A percentile compares a stretch with the other conserved stretches of the same genome.
Evolutionary conservation across 2,113 vertebrate genomes (phyloP).

Genomic region (Oncorhynchus gorbuscha): DNA sequence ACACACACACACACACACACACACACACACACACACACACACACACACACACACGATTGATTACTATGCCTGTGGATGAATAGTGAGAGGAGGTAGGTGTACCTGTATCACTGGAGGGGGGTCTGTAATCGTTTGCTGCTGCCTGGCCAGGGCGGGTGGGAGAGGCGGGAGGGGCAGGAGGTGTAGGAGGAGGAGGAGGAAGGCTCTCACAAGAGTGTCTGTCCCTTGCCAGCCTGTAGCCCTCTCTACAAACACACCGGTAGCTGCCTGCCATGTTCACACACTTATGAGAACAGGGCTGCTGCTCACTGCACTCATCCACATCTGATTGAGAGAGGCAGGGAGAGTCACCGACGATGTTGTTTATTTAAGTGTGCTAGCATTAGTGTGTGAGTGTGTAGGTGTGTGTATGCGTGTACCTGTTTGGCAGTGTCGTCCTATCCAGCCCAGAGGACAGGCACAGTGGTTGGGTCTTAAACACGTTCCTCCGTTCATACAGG

Average conservation of each 20-base stretch:
- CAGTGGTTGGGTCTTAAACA: conserved; percentile 80
- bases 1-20: conserved; percentile 16
- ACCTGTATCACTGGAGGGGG: conserved; percentile 50
- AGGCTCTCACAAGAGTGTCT: conserved; percentile 65
- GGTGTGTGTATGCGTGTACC: conserved; percentile 69
- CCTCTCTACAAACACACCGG: conserved; percentile 73
- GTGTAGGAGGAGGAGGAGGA: background rate
- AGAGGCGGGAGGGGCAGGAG: background rate
- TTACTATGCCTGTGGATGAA: no score
- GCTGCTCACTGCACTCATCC: conserved; percentile 78
- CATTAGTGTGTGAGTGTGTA: background rate
- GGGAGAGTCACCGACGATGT: background rate
- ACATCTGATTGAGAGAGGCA: conserved; percentile 70
- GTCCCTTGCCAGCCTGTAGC: conserved; percentile 71
- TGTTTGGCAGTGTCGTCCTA: conserved; percentile 78
- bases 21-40: background rate
- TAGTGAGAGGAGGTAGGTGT: background rate
- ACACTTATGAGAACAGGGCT: conserved; percentile 78
- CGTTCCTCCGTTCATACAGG: conserved; percentile 81
- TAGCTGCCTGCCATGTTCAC: conserved; percentile 83
- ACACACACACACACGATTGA: background rate
- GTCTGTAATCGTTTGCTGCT: conserved; percentile 32
- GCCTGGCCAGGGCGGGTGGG: conserved; percentile 29
- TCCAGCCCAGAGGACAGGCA: conserved; percentile 80
- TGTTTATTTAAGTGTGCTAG: background rate